Conservation (phyloP, 2,797 vertebrate genomes). For the Menidia menidia region DNA sequence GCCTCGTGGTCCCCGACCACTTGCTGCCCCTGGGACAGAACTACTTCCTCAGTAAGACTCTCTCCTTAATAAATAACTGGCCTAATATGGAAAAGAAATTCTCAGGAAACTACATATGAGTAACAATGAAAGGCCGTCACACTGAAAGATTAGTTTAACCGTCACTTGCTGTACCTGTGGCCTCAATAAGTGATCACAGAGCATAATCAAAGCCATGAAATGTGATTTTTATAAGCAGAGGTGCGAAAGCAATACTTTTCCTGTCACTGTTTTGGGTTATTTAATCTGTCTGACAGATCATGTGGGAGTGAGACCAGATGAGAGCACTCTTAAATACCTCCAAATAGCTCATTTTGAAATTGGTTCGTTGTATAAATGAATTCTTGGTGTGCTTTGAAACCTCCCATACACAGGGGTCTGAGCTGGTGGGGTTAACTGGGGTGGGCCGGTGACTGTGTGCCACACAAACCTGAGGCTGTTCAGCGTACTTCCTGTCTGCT, state of each 20-base stretch:
- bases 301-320: constrained; percentile 3
- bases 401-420: background rate
- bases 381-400: constrained; percentile 29
- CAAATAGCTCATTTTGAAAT: constrained; percentile 45
- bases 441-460: constrained; percentile 56
- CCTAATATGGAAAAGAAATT: background rate
- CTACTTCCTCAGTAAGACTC: constrained; percentile 92
- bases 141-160: too few species aligned
- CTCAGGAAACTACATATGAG: background rate
- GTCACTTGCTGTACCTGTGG: background rate
- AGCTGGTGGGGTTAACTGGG: constrained; percentile 27
- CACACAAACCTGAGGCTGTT: constrained; percentile 62
- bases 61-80: background rate
- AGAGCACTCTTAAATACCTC: constrained; percentile 25
- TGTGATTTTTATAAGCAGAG: background rate
- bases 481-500: constrained; percentile 40
- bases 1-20: constrained; percentile 91
- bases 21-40: constrained; percentile 90
- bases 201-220: background rate
- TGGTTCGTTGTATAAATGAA: constrained; percentile 43
- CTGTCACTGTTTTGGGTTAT: background rate
- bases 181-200: background rate
- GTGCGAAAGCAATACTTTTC: background rate
- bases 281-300: constrained; percentile 5
- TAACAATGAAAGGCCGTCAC: background rate